Percentiles rank a stretch among this genome's conserved stretches.
phyloP scores from a whole-genome alignment of 2,113 vertebrate species.

The Taurulus bubalis region DNA sequence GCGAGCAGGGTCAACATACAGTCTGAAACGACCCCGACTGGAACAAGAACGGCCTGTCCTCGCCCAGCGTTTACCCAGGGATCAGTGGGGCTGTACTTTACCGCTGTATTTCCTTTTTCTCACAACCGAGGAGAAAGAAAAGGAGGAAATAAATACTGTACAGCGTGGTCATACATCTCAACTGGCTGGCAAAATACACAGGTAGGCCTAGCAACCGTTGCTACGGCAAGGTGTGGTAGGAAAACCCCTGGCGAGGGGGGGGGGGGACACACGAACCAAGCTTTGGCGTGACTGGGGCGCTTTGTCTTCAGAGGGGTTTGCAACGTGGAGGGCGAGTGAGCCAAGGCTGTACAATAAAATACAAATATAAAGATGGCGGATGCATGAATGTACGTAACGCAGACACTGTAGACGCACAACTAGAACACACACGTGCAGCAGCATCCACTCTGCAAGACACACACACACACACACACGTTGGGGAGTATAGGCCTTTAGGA shows the following conservation, averaged over 20 bases:
- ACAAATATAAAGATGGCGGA: slow-evolving; percentile 31
- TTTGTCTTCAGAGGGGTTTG: slow-evolving; percentile 66
- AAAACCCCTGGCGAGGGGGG: slow-evolving; percentile 36
- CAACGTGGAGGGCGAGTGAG: slow-evolving; percentile 32
- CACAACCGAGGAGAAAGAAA: neutral
- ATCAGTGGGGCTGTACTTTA: slow-evolving; percentile 39
- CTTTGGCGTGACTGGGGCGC: slow-evolving; percentile 45
- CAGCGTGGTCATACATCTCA: slow-evolving; percentile 43
- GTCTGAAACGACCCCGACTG: slow-evolving; percentile 13
- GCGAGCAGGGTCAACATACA: slow-evolving; percentile 23
- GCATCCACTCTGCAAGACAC: slow-evolving; percentile 9
- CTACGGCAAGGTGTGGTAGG: slow-evolving; percentile 67
- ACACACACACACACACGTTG: slow-evolving; percentile 15
- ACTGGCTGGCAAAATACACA: slow-evolving; percentile 62
- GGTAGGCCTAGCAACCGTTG: slow-evolving; percentile 72
- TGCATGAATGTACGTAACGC: slow-evolving; percentile 2
- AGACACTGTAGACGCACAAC: slow-evolving; percentile 4
- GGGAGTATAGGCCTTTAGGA: slow-evolving; percentile 26
- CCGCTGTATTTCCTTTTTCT: slow-evolving; percentile 7
- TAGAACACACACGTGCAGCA: neutral
- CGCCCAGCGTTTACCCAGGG: slow-evolving; percentile 41
- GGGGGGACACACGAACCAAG: slow-evolving; percentile 25
- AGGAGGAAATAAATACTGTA: slow-evolving; percentile 43
- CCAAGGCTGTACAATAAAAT: slow-evolving; percentile 39
- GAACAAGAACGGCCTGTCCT: slow-evolving; percentile 9